A percentile compares a stretch with the other conserved stretches of the same genome.
phyloP scores from a whole-genome alignment of 1,140 invertebrate species.

The Orchesella cincta region DNA sequence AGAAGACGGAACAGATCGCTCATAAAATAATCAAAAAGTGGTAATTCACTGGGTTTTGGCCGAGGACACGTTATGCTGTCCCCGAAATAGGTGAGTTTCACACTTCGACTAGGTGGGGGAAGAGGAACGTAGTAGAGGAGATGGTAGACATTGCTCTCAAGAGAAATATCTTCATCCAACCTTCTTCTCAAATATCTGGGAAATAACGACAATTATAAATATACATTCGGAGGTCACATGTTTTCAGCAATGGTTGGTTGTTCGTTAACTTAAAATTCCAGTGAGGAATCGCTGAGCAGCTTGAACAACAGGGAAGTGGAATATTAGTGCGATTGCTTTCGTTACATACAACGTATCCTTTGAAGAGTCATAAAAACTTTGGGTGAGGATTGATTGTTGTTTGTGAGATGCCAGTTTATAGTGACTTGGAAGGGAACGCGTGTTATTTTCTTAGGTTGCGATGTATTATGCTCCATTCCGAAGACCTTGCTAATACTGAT shows the following conservation, averaged over 20 bases:
- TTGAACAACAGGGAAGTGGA: conserved; percentile 84
- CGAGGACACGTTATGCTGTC: conserved; percentile 68
- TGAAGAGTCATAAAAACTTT: conserved; percentile 86
- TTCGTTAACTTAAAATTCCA: conserved; percentile 76
- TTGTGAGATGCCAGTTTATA: conserved; percentile 80
- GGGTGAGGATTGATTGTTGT: conserved; percentile 65
- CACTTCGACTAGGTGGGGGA: conserved; percentile 80
- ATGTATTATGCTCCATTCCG: conserved; percentile 40
- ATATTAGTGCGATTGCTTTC: conserved; percentile 90
- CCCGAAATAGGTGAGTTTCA: conserved; percentile 76
- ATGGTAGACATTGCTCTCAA: conserved; percentile 94
- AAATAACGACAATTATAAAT: not conserved
- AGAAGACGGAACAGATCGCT: conserved; percentile 82
- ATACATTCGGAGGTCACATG: not conserved
- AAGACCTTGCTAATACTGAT: conserved; percentile 33
- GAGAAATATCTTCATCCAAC: conserved; percentile 40
- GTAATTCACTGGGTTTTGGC: conserved; percentile 77
- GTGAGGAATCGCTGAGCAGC: conserved; percentile 81
- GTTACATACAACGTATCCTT: conserved; percentile 92
- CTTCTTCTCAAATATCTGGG: not conserved
- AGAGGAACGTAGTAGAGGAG: conserved; percentile 90
- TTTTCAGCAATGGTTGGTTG: too few relatives aligned
- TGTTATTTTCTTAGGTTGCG: conserved; percentile 63
- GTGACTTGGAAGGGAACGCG: conserved; percentile 78
- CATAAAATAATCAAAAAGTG: conserved; percentile 90